Percentiles rank a stretch among this genome's conserved stretches.
phyloP scores from a whole-genome alignment of 2,113 vertebrate genomes.

The Catagonus wagneri region DNA sequence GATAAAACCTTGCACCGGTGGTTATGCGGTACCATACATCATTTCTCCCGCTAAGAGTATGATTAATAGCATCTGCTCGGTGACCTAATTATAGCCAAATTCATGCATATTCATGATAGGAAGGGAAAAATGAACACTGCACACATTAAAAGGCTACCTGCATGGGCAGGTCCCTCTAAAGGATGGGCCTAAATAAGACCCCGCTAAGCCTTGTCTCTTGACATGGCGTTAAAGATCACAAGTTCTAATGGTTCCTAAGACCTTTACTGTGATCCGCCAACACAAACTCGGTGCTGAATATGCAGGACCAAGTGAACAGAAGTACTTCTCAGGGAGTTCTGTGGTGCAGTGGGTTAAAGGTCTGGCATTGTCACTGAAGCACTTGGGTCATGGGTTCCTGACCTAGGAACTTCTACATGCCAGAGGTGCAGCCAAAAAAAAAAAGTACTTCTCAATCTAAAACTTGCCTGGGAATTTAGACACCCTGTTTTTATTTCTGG shows the following conservation, averaged over 20 bases:
- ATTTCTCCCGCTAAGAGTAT: conserved; percentile 41
- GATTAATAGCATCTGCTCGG: conserved; percentile 69
- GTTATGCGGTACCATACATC: background rate
- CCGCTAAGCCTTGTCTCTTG: background rate
- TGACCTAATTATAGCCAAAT: conserved; percentile 65
- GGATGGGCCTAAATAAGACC: background rate
- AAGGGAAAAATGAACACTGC: background rate
- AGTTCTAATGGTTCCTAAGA: background rate
- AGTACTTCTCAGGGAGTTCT: background rate
- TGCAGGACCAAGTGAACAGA: background rate
- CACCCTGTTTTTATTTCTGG: background rate
- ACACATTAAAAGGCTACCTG: background rate
- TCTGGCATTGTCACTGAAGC: too few species aligned
- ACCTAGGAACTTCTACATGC: too few species aligned
- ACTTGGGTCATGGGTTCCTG: too few species aligned
- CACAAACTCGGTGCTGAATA: background rate
- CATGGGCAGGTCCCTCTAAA: background rate
- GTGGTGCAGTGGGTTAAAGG: too few species aligned
- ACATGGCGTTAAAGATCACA: background rate
- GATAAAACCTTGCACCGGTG: background rate
- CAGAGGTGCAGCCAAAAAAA: too few species aligned
- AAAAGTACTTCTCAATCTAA: background rate
- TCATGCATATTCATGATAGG: conserved; percentile 60
- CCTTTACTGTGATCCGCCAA: background rate
- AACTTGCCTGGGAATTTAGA: background rate